Evolutionary conservation across 2,113 vertebrate species (phyloP), one percentile per base, ranked within the genome.

Genomic region (Tyrannus savana): DNA sequence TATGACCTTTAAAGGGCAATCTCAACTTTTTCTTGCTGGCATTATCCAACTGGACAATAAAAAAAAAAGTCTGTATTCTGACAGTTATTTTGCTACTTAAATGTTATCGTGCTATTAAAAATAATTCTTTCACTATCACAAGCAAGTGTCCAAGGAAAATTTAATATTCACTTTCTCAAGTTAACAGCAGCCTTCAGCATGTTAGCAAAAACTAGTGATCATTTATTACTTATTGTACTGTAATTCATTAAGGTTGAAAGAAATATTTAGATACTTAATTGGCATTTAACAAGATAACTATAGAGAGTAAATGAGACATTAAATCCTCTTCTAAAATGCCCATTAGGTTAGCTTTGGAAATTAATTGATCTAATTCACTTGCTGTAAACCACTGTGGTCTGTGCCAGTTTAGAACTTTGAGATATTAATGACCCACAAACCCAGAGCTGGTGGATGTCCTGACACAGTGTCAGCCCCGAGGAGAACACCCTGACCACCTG

Each of bases 181-280:
- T 90, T 37, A 83, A 97, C 91, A 96, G 82, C 55, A 92, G 93
- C 74, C 77, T 79, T 83, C 90, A 97, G 79, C 87, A 95, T 31
- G 35, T 87, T 96, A 89, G 92, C 67, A 82, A 96, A 97, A 97
- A 94, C 66, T 90, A 69, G 81, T 72, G 84, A 97, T 95, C 97
- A 95, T 95, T 97, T 98, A 97, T 98, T 95, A 98, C 97, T 97
- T 98, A 96, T 97, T 97, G 97, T 96, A 96, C 62, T 94, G 97
- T 93, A 98, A 98, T 98, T 98, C 97, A 98, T 98, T 98, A 98
- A 97, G 91, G 96, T 89, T 96, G 97, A 96, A 97, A 94, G 97
- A 98, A 98, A 98, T 98, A 98, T 98, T 98, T 98, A 98, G 96
- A 98, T 98, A 97, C 97, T 98, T 98, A 98, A 98, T 98, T 98